Percentiles rank a stretch among this genome's conserved stretches.
Conservation (phyloP, 2,113 vertebrate genomes). For the Labeo rohita region DNA sequence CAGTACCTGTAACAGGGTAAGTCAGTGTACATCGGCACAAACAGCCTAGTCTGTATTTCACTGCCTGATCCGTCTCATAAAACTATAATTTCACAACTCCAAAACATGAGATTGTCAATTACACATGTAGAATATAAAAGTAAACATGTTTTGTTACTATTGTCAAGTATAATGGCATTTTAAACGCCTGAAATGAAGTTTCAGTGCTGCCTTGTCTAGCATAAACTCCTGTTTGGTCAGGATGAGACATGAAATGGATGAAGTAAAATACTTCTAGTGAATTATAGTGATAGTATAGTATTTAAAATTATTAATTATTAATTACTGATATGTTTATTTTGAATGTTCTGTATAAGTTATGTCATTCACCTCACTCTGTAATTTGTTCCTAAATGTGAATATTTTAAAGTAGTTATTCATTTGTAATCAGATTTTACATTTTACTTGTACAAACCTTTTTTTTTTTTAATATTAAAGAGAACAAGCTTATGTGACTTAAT, state of each 20-base stretch:
- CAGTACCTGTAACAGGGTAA: not conserved
- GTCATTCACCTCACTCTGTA: not conserved
- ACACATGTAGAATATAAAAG: not conserved
- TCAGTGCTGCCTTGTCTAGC: not conserved
- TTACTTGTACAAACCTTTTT: slow-evolving; percentile 5
- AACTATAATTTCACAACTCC: not conserved
- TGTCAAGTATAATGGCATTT: not conserved
- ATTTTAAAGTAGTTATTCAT: not conserved
- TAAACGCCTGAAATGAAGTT: not conserved
- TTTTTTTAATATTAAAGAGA: slow-evolving; percentile 8
- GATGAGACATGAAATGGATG: not conserved
- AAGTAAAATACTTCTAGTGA: not conserved
- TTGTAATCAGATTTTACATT: not conserved
- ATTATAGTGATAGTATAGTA: not conserved
- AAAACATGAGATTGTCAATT: not conserved
- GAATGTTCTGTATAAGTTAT: not conserved
- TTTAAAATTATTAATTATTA: not conserved
- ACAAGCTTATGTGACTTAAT: not conserved
- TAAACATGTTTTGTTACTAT: not conserved
- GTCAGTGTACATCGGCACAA: not conserved
- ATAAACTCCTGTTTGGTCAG: not conserved
- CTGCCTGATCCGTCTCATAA: too few species aligned
- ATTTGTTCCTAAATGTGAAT: not conserved
- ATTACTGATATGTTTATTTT: not conserved
- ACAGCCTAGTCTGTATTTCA: not conserved